Evolutionary conservation across 2,113 vertebrate species (phyloP).

Genomic region (Pseudorectes ferrugineus): DNA sequence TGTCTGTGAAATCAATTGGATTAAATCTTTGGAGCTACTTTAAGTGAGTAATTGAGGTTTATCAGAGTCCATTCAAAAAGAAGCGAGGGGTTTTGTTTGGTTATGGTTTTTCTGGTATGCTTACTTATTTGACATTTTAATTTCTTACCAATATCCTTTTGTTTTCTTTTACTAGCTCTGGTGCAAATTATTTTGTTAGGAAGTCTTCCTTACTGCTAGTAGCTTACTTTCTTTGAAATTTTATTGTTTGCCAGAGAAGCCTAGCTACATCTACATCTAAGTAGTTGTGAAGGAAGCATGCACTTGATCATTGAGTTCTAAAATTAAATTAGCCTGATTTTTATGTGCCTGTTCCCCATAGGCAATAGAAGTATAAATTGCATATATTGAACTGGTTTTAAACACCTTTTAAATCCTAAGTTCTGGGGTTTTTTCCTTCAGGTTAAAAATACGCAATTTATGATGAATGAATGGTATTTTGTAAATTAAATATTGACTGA

Average conservation of each 20-base stretch:
- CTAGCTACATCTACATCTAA: neutral
- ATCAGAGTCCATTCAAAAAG: neutral
- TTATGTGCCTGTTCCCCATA: neutral
- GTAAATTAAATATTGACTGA: neutral
- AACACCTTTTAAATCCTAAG: neutral
- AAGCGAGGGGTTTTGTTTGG: neutral
- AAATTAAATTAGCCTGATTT: neutral
- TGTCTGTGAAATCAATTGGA: neutral
- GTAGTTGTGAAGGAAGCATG: neutral
- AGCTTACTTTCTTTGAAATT: neutral
- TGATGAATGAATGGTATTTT: neutral
- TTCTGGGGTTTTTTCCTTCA: neutral
- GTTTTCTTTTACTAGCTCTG: neutral
- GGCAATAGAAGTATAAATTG: neutral
- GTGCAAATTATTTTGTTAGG: neutral
- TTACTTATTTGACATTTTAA: neutral
- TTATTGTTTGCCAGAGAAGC: neutral
- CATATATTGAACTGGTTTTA: neutral
- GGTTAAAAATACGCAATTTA: neutral
- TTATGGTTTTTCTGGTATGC: neutral
- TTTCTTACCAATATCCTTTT: neutral
- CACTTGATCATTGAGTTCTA: neutral
- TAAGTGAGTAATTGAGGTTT: neutral
- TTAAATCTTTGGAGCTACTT: neutral
- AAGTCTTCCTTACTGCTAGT: neutral